A percentile compares a stretch with the other conserved stretches of the same genome.
Conservation (phyloP, 64 coral and sea anemone species). For the Pocillopora damicornis region DNA sequence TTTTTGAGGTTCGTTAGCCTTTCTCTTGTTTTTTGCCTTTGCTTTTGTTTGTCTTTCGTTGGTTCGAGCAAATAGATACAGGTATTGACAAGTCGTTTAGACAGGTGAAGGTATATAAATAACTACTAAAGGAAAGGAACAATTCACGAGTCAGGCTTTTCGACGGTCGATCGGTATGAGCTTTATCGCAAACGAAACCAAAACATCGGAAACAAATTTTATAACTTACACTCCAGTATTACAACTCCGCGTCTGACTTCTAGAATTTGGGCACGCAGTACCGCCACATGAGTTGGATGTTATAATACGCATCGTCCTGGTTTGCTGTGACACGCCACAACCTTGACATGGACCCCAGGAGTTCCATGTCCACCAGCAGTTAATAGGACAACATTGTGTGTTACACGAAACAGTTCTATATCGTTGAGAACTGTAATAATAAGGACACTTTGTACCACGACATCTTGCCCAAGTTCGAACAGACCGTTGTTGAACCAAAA, state of each 20-base stretch:
- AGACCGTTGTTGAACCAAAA: neutral
- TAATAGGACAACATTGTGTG: conserved; percentile 30
- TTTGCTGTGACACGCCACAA: conserved; percentile 44
- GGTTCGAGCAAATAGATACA: too few relatives aligned
- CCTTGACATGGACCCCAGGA: conserved; percentile 50
- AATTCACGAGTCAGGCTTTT: too few relatives aligned
- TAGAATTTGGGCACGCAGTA: conserved; percentile 28
- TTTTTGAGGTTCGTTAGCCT: too few relatives aligned
- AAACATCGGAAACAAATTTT: neutral
- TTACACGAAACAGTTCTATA: conserved; percentile 17
- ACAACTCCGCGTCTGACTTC: conserved; percentile 29
- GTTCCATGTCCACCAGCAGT: conserved; percentile 48
- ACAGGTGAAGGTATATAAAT: too few relatives aligned
- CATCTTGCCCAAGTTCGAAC: neutral
- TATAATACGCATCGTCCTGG: conserved; percentile 21
- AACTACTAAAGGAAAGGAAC: too few relatives aligned
- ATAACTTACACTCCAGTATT: conserved; percentile 62
- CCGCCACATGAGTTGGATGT: conserved; percentile 36
- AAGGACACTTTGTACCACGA: conserved; percentile 16
- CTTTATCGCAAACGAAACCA: neutral
- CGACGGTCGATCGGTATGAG: too few relatives aligned
- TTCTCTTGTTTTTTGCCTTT: too few relatives aligned
- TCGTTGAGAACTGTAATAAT: neutral
- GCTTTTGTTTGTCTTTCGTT: too few relatives aligned
- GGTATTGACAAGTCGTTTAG: too few relatives aligned